These are phyloP conservation scores for Vanessa cardui DNA, from an alignment of 2,888 invertebrate genomes.

Conservation along the genomic window DNA sequence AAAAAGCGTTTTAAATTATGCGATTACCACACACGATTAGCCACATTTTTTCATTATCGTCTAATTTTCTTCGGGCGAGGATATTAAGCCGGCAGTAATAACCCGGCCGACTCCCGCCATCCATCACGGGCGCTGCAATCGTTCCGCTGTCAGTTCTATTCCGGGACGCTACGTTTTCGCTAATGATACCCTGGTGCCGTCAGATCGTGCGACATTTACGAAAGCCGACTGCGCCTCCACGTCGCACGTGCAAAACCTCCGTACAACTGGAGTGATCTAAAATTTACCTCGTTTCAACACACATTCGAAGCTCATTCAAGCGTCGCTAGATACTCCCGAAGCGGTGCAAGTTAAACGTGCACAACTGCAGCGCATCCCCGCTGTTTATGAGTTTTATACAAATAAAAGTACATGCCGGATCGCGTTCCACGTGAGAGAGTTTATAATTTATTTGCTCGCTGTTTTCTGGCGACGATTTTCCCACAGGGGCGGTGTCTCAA, in stretches of 20 bases:
- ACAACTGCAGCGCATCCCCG: slow-evolving; percentile 42
- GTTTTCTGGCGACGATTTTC: slow-evolving; percentile 82
- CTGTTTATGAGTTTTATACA: slow-evolving; percentile 44
- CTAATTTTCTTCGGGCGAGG: slow-evolving; percentile 57
- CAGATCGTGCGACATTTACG: slow-evolving; percentile 56
- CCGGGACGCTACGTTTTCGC: slow-evolving; percentile 79
- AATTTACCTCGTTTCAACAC: slow-evolving; percentile 22
- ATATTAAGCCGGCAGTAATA: slow-evolving; percentile 70
- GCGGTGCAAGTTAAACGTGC: slow-evolving; percentile 37
- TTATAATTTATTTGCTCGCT: slow-evolving; percentile 81
- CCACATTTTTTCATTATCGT: slow-evolving; percentile 53
- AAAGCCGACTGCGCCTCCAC: slow-evolving; percentile 63
- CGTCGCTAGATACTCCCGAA: slow-evolving; percentile 39
- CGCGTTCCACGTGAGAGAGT: slow-evolving; percentile 76
- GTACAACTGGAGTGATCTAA: slow-evolving; percentile 13
- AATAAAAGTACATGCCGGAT: slow-evolving; percentile 57
- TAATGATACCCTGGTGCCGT: slow-evolving; percentile 69
- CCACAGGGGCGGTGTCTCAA: slow-evolving; percentile 81
- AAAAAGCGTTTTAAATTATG: slow-evolving; percentile 37
- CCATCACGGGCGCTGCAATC: slow-evolving; percentile 78
- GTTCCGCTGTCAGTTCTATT: slow-evolving; percentile 79
- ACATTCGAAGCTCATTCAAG: slow-evolving; percentile 29
- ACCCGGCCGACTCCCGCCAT: slow-evolving; percentile 66
- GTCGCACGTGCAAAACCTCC: slow-evolving; percentile 53
- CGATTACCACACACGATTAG: slow-evolving; percentile 36